Evolutionary conservation across 1,140 invertebrate genomes (phyloP).

Genomic region (Danaus plexippus): DNA sequence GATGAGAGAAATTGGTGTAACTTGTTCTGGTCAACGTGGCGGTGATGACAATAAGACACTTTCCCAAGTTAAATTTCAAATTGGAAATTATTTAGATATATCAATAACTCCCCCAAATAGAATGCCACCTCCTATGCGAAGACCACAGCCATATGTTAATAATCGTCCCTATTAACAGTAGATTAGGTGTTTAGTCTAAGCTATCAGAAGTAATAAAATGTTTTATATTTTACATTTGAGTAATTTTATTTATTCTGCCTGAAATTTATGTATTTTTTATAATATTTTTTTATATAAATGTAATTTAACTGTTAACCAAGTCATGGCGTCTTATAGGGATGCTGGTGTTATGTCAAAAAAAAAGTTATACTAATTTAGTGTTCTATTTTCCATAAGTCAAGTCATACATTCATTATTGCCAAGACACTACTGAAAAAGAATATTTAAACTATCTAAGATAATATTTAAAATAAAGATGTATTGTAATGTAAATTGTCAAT

Average conservation of each 20-base stretch:
- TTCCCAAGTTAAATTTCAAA: constrained; percentile 88
- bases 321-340: no score
- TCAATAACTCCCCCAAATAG: constrained; percentile 93
- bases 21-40: constrained; percentile 92
- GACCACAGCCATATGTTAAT: constrained; percentile 73
- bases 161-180: constrained; percentile 56
- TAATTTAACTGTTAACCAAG: no score
- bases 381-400: constrained; percentile 3
- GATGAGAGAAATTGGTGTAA: constrained; percentile 95
- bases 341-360: constrained; percentile 2
- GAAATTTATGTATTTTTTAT: no score
- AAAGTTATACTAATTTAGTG: constrained; percentile 7
- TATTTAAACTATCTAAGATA: no score
- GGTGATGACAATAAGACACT: constrained; percentile 93
- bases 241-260: constrained; percentile 7
- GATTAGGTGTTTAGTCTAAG: neutral
- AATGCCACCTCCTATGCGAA: constrained; percentile 77
- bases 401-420: no score
- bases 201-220: neutral
- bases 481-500: no score
- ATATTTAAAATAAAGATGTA: no score
- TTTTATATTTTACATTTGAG: constrained; percentile 13
- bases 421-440: no score
- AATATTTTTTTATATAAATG: no score
- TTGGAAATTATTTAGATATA: constrained; percentile 98